Conservation (phyloP, 2,797 vertebrate genomes). For the Botia almorhae region DNA sequence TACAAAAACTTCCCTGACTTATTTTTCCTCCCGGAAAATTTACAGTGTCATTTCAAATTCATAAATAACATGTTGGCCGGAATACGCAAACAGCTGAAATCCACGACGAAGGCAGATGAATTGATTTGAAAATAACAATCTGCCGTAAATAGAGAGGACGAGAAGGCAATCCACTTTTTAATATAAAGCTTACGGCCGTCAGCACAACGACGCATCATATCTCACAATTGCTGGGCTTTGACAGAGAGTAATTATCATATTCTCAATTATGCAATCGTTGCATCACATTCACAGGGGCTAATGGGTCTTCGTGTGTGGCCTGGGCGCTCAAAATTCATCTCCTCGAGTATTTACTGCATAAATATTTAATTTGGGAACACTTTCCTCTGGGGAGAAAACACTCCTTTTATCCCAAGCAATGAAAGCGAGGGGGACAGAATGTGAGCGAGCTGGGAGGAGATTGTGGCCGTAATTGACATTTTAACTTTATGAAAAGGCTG, state of each 20-base stretch:
- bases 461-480: conserved; percentile 54
- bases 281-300: conserved; percentile 47
- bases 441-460: conserved; percentile 22
- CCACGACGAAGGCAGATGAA: conserved; percentile 20
- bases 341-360: conserved; percentile 45
- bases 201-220: conserved; percentile 15
- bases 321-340: conserved; percentile 38
- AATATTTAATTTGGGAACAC: conserved; percentile 47
- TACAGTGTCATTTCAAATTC: neutral
- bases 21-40: neutral
- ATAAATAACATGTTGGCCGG: conserved; percentile 2
- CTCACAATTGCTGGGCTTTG: conserved; percentile 30
- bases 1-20: neutral
- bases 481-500: conserved; percentile 56
- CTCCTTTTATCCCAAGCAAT: conserved; percentile 26
- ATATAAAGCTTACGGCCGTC: conserved; percentile 24
- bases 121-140: conserved; percentile 35
- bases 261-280: conserved; percentile 46
- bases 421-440: conserved; percentile 55
- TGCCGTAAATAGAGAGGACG: conserved; percentile 10
- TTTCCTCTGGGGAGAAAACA: conserved; percentile 28
- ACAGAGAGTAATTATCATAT: conserved; percentile 47
- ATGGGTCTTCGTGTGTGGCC: conserved; percentile 37
- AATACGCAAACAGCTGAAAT: conserved; percentile 5
- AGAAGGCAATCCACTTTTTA: conserved; percentile 3